Conservation (phyloP, 2,888 invertebrate species). For the Cyclophora punctaria region DNA sequence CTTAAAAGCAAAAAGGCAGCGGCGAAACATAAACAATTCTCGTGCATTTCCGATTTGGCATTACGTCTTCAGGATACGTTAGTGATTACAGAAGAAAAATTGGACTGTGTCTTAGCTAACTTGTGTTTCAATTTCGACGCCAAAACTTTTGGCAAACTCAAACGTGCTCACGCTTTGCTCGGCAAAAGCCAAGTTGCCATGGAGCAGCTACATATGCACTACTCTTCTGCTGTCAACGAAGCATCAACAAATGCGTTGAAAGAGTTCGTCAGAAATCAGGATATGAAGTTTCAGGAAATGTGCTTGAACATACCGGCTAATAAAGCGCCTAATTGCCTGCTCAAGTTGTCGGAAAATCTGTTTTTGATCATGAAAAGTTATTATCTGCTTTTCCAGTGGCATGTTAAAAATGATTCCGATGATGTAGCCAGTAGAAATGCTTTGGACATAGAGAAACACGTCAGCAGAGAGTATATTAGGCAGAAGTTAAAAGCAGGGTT, state of each 20-base stretch:
- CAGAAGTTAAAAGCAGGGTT: constrained; percentile 93
- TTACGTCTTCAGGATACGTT: constrained; percentile 92
- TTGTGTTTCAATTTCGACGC: constrained; percentile 85
- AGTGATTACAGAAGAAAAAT: constrained; percentile 91
- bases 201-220: constrained; percentile 97
- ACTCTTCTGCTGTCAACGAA: constrained; percentile 92
- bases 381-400: constrained; percentile 85
- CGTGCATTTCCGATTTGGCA: constrained; percentile 91
- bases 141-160: constrained; percentile 85
- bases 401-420: constrained; percentile 70
- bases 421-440: constrained; percentile 41
- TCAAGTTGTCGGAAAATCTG: constrained; percentile 90
- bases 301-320: constrained; percentile 76
- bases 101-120: constrained; percentile 90
- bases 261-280: constrained; percentile 56
- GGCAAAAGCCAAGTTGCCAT: constrained; percentile 95
- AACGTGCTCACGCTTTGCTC: constrained; percentile 89
- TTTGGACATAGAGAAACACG: constrained; percentile 77
- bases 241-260: constrained; percentile 79
- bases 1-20: constrained; percentile 92
- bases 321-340: constrained; percentile 78
- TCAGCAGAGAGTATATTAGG: constrained; percentile 85
- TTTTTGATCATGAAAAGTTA: constrained; percentile 89
- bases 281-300: constrained; percentile 83
- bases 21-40: constrained; percentile 87